phyloP scores from a whole-genome alignment of 2,888 invertebrate genomes.

The Melanostoma mellinum region DNA sequence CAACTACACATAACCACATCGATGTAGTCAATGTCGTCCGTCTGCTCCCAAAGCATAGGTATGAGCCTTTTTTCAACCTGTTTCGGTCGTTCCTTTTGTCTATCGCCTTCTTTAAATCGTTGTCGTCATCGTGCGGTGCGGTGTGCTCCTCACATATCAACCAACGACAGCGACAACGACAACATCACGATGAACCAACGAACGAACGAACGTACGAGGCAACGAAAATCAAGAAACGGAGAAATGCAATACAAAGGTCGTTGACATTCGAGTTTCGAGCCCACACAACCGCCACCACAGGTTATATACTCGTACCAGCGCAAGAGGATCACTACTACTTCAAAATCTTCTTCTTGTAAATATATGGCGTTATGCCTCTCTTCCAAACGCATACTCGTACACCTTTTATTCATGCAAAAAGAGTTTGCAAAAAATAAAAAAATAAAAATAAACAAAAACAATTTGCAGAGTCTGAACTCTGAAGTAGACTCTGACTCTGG shows the following conservation, averaged over 20 bases:
- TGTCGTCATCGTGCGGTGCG: constrained; percentile 55
- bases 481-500: not conserved
- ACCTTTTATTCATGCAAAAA: not conserved
- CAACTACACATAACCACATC: constrained; percentile 33
- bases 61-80: constrained; percentile 66
- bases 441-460: not conserved
- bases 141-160: constrained; percentile 35
- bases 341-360: constrained; percentile 41
- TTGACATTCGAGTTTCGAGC: constrained; percentile 57
- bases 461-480: constrained; percentile 4
- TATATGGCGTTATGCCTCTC: constrained; percentile 36
- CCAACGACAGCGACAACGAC: constrained; percentile 39
- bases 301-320: constrained; percentile 33
- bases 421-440: constrained; percentile 6
- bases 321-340: constrained; percentile 63
- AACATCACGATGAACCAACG: constrained; percentile 1
- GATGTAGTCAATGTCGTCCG: constrained; percentile 71
- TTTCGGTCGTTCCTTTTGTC: constrained; percentile 63
- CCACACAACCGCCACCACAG: constrained; percentile 63
- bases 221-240: constrained; percentile 64
- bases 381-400: constrained; percentile 11
- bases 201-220: constrained; percentile 21
- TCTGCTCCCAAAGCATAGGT: constrained; percentile 60
- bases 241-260: constrained; percentile 70
- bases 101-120: constrained; percentile 64